phyloP scores from a whole-genome alignment of 2,888 invertebrate genomes.

The Ceriagrion tenellum region DNA sequence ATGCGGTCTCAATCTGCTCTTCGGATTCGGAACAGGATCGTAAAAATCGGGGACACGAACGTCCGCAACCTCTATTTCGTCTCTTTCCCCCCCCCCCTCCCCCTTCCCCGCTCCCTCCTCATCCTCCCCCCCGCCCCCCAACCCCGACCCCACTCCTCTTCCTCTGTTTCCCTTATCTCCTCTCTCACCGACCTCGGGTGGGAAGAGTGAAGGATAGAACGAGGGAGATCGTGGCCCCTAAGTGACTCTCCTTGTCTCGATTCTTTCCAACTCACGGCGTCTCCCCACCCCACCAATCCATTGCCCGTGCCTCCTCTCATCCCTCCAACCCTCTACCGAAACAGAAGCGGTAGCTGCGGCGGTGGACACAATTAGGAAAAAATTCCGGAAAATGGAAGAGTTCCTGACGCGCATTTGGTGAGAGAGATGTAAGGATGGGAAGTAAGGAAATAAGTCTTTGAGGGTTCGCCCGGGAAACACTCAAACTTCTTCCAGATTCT shows the following conservation, averaged over 20 bases:
- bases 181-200: neutral
- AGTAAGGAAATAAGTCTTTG: no score
- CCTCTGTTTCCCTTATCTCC: neutral
- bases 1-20: neutral
- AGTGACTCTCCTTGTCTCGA: slow-evolving; percentile 60
- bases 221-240: slow-evolving; percentile 34
- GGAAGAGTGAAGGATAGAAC: neutral
- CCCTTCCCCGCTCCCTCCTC: neutral
- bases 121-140: neutral
- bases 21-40: neutral
- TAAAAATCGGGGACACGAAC: neutral
- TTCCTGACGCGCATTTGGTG: neutral
- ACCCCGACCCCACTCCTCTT: neutral
- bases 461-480: no score
- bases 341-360: slow-evolving; percentile 13
- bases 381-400: neutral
- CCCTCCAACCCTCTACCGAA: neutral
- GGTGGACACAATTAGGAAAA: neutral
- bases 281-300: neutral
- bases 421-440: no score
- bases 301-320: neutral
- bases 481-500: no score
- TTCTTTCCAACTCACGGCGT: neutral
- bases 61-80: neutral
- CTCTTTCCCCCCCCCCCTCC: neutral